These are phyloP conservation scores for Chaetorhynchus papuensis DNA, from an alignment of 2,113 vertebrate genomes.

Conservation along the genomic window DNA sequence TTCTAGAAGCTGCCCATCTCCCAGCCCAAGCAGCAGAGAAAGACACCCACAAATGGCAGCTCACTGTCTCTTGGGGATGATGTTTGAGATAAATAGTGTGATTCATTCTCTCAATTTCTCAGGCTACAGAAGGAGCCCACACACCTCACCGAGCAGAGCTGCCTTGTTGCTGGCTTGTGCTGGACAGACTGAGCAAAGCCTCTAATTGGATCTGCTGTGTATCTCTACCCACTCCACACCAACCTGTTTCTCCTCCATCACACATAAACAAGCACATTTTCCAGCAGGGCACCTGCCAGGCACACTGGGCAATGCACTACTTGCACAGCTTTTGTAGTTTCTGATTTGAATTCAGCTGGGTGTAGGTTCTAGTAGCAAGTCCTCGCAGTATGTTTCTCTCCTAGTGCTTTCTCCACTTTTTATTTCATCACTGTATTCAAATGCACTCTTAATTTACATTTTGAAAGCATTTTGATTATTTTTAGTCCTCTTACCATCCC, in stretches of 20 bases:
- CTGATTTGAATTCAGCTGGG: background rate
- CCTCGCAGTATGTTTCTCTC: background rate
- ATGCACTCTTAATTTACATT: background rate
- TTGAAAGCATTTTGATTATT: background rate
- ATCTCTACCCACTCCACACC: background rate
- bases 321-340: background rate
- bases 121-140: background rate
- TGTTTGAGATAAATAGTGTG: background rate
- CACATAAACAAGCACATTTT: background rate
- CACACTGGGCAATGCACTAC: background rate
- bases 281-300: background rate
- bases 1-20: background rate
- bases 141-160: background rate
- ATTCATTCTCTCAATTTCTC: background rate
- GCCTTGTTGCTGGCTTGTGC: background rate
- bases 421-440: background rate
- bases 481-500: background rate
- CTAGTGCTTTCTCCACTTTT: background rate
- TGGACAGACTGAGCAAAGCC: background rate
- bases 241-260: background rate
- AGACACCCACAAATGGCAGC: background rate
- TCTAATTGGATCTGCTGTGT: background rate
- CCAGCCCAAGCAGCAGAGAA: background rate
- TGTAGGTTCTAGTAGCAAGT: background rate
- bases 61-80: background rate